Evolutionary conservation across 2,797 vertebrate genomes (phyloP).

Genomic region (Acanthiza pusilla): DNA sequence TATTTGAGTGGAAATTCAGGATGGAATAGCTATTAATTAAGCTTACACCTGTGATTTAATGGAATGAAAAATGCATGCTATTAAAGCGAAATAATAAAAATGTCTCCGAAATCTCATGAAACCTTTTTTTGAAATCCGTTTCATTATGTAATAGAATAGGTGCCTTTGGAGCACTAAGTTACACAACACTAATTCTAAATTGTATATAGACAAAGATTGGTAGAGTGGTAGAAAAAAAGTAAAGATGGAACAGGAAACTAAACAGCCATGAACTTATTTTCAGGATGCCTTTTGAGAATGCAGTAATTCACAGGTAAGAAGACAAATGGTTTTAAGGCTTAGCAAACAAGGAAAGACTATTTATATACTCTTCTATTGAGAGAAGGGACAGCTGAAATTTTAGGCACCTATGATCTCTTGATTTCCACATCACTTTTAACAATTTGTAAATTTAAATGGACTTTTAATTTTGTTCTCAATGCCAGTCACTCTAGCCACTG

Average conservation of each 20-base stretch:
- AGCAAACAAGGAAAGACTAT: neutral
- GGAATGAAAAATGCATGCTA: neutral
- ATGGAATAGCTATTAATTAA: neutral
- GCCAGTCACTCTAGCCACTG: neutral
- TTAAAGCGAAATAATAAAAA: neutral
- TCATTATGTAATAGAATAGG: neutral
- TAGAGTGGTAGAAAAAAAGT: neutral
- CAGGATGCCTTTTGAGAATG: neutral
- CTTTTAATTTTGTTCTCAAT: neutral
- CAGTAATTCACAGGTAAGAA: neutral
- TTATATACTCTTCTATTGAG: neutral
- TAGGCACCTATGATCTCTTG: neutral
- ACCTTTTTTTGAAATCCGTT: neutral
- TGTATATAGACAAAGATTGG: neutral
- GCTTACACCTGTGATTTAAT: neutral
- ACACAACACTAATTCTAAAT: neutral
- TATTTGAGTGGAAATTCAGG: neutral
- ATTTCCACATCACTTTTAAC: neutral
- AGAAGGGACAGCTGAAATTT: neutral
- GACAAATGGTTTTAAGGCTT: neutral
- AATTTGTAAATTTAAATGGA: conserved; percentile 8
- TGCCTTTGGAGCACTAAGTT: neutral
- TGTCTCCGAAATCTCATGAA: neutral
- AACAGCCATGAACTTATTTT: neutral
- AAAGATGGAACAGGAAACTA: neutral